A percentile compares a stretch with the other conserved stretches of the same genome.
Conservation (phyloP, 2,113 vertebrate species). For the Epinephelus moara region DNA sequence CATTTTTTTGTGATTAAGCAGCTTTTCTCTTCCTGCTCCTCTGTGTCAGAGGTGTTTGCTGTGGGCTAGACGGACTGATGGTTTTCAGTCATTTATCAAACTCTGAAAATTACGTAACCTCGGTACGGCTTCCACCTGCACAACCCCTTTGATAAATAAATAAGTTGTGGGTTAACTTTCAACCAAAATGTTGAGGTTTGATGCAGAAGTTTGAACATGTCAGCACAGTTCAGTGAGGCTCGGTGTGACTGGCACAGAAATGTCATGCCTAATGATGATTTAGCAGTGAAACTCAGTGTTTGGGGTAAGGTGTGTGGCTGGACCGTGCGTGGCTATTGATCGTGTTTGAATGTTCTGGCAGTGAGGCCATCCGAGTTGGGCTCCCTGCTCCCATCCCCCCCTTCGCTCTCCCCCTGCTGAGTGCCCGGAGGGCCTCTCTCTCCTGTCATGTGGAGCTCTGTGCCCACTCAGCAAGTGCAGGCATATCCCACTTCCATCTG, state of each 20-base stretch:
- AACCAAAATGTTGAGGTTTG: not conserved
- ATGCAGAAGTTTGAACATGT: constrained; percentile 18
- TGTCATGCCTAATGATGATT: constrained; percentile 17
- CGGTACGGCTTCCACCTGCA: constrained; percentile 8
- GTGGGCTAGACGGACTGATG: constrained; percentile 23
- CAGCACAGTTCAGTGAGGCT: not conserved
- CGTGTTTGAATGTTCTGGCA: constrained; percentile 74
- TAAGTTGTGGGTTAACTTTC: not conserved
- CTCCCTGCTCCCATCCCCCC: constrained; percentile 16
- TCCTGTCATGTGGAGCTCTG: constrained; percentile 81
- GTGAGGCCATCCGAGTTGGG: constrained; percentile 61
- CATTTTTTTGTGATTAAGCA: constrained; percentile 82
- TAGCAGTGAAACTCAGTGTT: constrained; percentile 11
- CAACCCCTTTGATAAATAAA: not conserved
- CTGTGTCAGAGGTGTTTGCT: constrained; percentile 43
- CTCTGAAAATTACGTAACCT: constrained; percentile 17
- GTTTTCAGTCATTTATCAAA: constrained; percentile 43
- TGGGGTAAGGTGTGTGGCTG: constrained; percentile 45
- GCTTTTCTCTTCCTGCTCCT: constrained; percentile 74
- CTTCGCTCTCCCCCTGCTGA: constrained; percentile 48
- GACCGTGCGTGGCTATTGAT: constrained; percentile 28
- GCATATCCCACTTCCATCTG: constrained; percentile 86
- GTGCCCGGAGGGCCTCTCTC: constrained; percentile 75
- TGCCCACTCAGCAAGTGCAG: constrained; percentile 88
- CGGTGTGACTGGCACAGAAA: constrained; percentile 8